phyloP scores from a whole-genome alignment of 2,888 invertebrate genomes.

The Stomorhina lunata region DNA sequence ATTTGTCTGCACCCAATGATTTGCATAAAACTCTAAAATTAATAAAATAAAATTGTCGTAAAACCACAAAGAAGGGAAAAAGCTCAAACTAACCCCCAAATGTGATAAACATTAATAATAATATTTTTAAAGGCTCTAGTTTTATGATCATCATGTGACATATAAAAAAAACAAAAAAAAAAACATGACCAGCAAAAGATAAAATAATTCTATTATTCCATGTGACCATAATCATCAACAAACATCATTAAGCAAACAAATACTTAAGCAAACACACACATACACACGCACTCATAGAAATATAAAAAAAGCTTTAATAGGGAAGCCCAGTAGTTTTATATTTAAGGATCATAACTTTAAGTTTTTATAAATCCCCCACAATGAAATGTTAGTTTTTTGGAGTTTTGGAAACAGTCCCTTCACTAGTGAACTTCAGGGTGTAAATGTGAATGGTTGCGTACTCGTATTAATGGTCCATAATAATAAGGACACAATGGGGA shows the following conservation, averaged over 20 bases:
- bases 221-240: slow-evolving; percentile 57
- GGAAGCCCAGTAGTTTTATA: too few species aligned
- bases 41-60: slow-evolving; percentile 17
- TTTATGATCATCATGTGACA: slow-evolving; percentile 49
- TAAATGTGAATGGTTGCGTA: background rate
- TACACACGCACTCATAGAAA: background rate
- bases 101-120: slow-evolving; percentile 39
- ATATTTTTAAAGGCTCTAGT: slow-evolving; percentile 36
- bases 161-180: slow-evolving; percentile 7
- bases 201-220: slow-evolving; percentile 63
- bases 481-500: slow-evolving; percentile 30
- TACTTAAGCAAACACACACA: background rate
- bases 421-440: too few species aligned
- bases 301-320: too few species aligned
- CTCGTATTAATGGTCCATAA: slow-evolving; percentile 26
- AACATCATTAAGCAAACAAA: slow-evolving; percentile 50
- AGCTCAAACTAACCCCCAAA: background rate
- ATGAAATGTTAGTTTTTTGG: too few species aligned
- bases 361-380: too few species aligned
- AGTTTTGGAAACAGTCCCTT: too few species aligned
- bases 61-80: slow-evolving; percentile 1
- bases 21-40: slow-evolving; percentile 14
- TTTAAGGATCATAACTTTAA: too few species aligned
- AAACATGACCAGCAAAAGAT: slow-evolving; percentile 63
- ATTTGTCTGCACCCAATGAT: slow-evolving; percentile 12